Percentiles rank a stretch among this genome's conserved stretches.
phyloP scores from a whole-genome alignment of 1,140 invertebrate species.

The Brachionus asplanchnoidis region DNA sequence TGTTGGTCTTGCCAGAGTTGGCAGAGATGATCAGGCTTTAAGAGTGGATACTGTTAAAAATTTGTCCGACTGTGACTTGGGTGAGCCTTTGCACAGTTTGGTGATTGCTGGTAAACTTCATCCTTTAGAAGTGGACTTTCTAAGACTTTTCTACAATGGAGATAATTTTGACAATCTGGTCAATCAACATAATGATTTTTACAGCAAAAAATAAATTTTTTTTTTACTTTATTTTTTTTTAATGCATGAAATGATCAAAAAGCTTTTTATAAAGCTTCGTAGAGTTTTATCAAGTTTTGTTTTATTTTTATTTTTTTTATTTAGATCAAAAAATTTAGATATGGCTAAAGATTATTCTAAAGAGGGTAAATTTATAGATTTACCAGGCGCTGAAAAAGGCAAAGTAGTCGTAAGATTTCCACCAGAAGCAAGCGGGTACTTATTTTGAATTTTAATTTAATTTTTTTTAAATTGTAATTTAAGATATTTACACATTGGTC shows the following conservation, averaged over 20 bases:
- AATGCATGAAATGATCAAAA: background rate
- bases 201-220: conserved; percentile 10
- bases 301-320: background rate
- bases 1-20: conserved; percentile 82
- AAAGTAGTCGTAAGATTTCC: conserved; percentile 92
- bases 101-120: conserved; percentile 78
- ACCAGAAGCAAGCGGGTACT: conserved; percentile 89
- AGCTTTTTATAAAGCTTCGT: conserved; percentile 18
- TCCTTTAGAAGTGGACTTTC: conserved; percentile 82
- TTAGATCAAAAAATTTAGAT: conserved; percentile 16
- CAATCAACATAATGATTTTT: conserved; percentile 27
- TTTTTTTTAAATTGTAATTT: background rate
- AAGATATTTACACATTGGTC: conserved; percentile 92
- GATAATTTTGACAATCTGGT: conserved; percentile 36
- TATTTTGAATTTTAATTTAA: background rate
- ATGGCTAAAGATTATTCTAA: conserved; percentile 50
- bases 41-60: conserved; percentile 66
- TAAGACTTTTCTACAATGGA: conserved; percentile 54
- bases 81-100: conserved; percentile 83
- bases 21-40: conserved; percentile 76
- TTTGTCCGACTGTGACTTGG: conserved; percentile 72
- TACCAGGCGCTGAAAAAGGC: conserved; percentile 89
- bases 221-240: background rate
- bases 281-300: background rate
- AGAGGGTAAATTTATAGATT: conserved; percentile 91